Base-by-base conservation (phyloP, 2,888 invertebrate species). In the Parnassius glacialis region DNA sequence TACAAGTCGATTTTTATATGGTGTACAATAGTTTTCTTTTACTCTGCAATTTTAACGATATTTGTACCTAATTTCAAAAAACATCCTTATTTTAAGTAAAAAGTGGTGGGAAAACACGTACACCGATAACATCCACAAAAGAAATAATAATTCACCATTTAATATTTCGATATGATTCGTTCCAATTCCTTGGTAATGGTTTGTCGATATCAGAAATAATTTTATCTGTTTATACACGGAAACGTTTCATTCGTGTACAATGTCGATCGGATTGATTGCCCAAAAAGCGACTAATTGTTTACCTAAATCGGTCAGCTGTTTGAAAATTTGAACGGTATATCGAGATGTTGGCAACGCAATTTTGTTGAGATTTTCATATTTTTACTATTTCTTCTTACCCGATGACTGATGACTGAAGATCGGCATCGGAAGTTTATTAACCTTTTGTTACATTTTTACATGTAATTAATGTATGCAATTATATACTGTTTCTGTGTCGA, bases 141-240 rank as follows among this genome's bases (percentile, higher is more conserved):
- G 42, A 52, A 50, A n/a, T 16, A 7, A 50, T 43, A 54, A 58
- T 53, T 58, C 48, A 50, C 44, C 53, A 53, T 53, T 44, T 48
- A 62, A 57, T 50, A 53, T 62, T 58, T 57, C 50, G 48, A 52
- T 44, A 16, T 53, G 50, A 41, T 50, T 34, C 58, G 43, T 20
- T 45, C 45, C 52, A 48, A 59, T 20, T 44, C 50, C 47, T 51
- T 34, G 44, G 53, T 62, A 62, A 58, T 48, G 57, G 57, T 62
- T 16, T 57, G 25, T 50, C 50, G 54, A 51, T 57, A 57, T 58
- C 58, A 50, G 58, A 62, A 62, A 62, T 58, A 12, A 57, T 62
- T 62, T 54, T 54, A 58, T 58, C 62, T 62, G 62, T 62, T 58
- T 62, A 58, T 62, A 53, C 41, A 62, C 52, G 47, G 43, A 62